Base-by-base conservation (phyloP, 2,113 vertebrate genomes). In the Thalassarche chlororhynchos region DNA sequence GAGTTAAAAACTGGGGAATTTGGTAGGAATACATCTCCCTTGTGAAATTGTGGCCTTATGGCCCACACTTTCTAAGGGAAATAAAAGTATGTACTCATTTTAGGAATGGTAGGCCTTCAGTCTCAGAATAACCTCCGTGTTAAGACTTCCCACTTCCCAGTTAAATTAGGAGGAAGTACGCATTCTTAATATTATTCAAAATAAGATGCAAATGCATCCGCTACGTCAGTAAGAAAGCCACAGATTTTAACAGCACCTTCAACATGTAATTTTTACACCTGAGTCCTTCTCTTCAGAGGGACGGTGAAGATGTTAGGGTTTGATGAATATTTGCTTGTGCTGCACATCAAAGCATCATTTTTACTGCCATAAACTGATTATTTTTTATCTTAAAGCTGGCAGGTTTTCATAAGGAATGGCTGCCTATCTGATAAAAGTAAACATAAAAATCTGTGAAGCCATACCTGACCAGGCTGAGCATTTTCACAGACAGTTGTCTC, bases 401-500 rank as follows among this genome's bases (percentile, higher is more conserved):
- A 89, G 66, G 1, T 13, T 93, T 98, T 96, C 47, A 69, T 68
- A 90, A 91, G 11, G 62, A 92, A 70, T 29, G 3, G 13, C 51
- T 58, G 7, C n/a, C 38, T 76, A 44, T 25, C 46, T 77, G 20
- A 75, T 94, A 87, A 72, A 89, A 95, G 89, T 40, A 88, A 79
- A 76, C 9, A 34, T 14, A 29, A 38, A 46, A 81, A 28, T 7
- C 5, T 25, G 34, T 78, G 24, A 87, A 64, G 21, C 20, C 94
- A 92, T 94, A 99, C 99, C 99, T 99, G 98, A 84, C 99, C 99
- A 18, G 99, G 97, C 54, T 98, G 97, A 84, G 99, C 97, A 61
- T 99, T 99, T 97, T 99, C 99, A 97, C 99, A 99, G 9, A 99
- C 98, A 6, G 98, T 98, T 60, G 99, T 99, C 92, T 99, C 99